phyloP scores from a whole-genome alignment of 2,888 invertebrate species.

The Amiota minor region DNA sequence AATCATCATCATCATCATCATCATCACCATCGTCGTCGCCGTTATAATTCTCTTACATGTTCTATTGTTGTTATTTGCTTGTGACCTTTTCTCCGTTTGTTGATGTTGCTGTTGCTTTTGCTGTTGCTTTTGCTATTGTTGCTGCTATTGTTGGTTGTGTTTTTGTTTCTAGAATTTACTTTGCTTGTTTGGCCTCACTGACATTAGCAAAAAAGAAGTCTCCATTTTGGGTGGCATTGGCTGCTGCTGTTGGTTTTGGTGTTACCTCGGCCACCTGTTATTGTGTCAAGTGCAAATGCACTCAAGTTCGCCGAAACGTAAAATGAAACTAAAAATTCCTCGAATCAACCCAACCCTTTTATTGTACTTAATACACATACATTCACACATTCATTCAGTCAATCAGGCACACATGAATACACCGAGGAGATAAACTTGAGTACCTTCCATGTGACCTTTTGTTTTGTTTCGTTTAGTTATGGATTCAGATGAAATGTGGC shows the following conservation, averaged over 20 bases:
- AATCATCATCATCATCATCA: neutral
- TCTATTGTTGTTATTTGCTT: constrained; percentile 10
- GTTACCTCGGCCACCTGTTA: constrained; percentile 19
- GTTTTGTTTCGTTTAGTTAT: too few species aligned
- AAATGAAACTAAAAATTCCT: neutral
- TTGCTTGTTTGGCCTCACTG: neutral
- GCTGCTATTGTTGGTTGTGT: constrained; percentile 13
- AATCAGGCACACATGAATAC: too few species aligned
- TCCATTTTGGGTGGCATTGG: neutral
- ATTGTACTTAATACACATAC: too few species aligned
- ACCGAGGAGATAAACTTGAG: too few species aligned
- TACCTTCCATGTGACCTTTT: constrained; percentile 14
- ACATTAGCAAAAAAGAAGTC: neutral
- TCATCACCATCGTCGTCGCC: too few species aligned
- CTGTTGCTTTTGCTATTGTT: too few species aligned
- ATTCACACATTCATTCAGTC: too few species aligned
- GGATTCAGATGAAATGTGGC: too few species aligned
- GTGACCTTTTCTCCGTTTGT: constrained; percentile 50
- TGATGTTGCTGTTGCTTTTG: constrained; percentile 43
- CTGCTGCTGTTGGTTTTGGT: neutral
- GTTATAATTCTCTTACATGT: constrained; percentile 17
- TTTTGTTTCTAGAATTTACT: neutral
- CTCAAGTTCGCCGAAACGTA: constrained; percentile 22
- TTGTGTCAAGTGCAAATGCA: constrained; percentile 28
- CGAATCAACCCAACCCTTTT: too few species aligned